Evolutionary conservation across 2,797 vertebrate species (phyloP).

Genomic region (Percopsis omiscomaycus): DNA sequence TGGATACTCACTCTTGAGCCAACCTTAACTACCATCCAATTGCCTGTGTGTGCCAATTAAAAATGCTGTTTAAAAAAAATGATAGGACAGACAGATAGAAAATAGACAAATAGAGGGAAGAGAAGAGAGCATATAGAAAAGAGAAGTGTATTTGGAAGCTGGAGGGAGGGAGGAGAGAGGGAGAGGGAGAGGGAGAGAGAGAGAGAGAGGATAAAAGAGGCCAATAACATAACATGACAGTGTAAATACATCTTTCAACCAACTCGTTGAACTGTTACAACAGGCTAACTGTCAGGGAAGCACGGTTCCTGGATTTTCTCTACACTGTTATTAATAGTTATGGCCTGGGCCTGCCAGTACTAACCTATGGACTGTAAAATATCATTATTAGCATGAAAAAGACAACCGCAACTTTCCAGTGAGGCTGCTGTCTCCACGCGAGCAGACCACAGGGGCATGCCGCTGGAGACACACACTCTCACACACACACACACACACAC

Average conservation of each 20-base stretch:
- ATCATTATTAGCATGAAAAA: conserved; percentile 46
- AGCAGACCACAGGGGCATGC: conserved; percentile 61
- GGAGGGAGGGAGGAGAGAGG: not conserved
- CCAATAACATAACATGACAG: conserved; percentile 51
- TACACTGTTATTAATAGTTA: conserved; percentile 57
- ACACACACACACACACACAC: conserved; percentile 1
- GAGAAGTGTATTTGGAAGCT: no score
- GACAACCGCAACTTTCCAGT: conserved; percentile 65
- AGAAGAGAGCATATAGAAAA: no score
- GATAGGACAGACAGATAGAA: no score
- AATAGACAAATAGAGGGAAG: no score
- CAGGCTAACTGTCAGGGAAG: conserved; percentile 55
- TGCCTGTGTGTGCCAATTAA: conserved; percentile 8
- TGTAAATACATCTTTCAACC: conserved; percentile 36
- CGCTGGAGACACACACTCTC: conserved; percentile 39
- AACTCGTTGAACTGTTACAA: conserved; percentile 38
- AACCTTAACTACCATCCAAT: conserved; percentile 27
- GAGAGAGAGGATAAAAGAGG: conserved; percentile 26
- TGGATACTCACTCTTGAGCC: conserved; percentile 13
- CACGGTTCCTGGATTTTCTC: conserved; percentile 55
- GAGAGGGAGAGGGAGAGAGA: not conserved
- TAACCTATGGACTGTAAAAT: conserved; percentile 45
- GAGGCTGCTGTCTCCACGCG: conserved; percentile 58
- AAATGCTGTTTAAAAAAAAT: conserved; percentile 6
- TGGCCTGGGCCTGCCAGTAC: conserved; percentile 31